Conservation (phyloP, 2,888 invertebrate species). For the Drosophila dives region DNA sequence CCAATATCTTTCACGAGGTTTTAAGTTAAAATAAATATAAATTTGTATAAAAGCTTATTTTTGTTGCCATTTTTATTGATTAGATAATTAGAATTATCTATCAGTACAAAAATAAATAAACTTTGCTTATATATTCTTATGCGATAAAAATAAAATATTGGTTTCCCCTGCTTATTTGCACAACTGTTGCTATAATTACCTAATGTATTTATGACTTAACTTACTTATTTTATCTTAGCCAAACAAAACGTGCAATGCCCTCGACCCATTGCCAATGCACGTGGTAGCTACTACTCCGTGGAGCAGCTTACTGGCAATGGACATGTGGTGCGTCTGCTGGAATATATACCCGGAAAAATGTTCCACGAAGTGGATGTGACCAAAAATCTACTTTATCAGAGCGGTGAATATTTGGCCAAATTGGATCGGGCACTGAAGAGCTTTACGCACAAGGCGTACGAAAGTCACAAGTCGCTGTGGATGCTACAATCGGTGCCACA, state of each 20-base stretch:
- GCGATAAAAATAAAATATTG: neutral
- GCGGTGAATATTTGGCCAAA: slow-evolving; percentile 90
- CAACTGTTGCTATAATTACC: slow-evolving; percentile 11
- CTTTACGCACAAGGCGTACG: slow-evolving; percentile 90
- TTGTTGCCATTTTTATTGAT: neutral
- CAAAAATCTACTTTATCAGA: slow-evolving; percentile 88
- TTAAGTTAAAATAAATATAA: neutral
- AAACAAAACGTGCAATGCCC: slow-evolving; percentile 89
- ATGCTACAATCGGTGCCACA: slow-evolving; percentile 89
- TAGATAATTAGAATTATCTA: neutral
- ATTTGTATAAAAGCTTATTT: neutral
- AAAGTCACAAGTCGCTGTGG: slow-evolving; percentile 90
- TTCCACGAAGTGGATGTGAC: slow-evolving; percentile 88
- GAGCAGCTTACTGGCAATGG: slow-evolving; percentile 85
- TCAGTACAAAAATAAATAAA: neutral
- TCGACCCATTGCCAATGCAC: slow-evolving; percentile 89
- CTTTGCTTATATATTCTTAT: neutral
- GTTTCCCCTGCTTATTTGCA: neutral
- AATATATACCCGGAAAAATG: slow-evolving; percentile 90
- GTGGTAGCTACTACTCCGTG: slow-evolving; percentile 88
- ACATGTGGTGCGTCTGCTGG: slow-evolving; percentile 91
- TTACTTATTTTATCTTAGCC: slow-evolving; percentile 82
- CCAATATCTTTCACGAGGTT: neutral
- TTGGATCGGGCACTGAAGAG: slow-evolving; percentile 89
- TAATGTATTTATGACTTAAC: neutral